Evolutionary conservation across 2,888 invertebrate species (phyloP).

Genomic region (Melanargia galathea): DNA sequence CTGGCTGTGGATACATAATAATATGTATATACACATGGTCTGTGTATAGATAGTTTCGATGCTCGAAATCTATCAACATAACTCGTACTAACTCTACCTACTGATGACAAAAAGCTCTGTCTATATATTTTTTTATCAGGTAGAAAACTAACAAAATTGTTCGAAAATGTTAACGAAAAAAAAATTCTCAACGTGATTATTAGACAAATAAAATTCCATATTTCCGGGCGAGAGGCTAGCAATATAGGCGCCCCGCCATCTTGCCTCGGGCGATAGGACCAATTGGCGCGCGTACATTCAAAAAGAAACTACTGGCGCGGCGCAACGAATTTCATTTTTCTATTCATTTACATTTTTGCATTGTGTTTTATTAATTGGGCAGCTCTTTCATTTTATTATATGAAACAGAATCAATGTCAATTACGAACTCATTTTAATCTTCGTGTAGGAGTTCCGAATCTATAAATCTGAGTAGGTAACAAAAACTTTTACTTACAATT

Average conservation of each 20-base stretch:
- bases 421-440: conserved; percentile 11
- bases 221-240: conserved; percentile 71
- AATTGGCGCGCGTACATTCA: conserved; percentile 72
- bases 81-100: no score
- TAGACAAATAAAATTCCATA: conserved; percentile 72
- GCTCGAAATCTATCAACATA: no score
- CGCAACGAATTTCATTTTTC: conserved; percentile 62
- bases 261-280: conserved; percentile 72
- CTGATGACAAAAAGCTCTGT: neutral
- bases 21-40: no score
- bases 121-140: neutral
- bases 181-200: conserved; percentile 58
- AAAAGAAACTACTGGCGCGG: conserved; percentile 60
- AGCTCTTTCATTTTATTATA: conserved; percentile 45
- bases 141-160: neutral
- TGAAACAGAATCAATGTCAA: conserved; percentile 15
- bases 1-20: no score
- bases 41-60: no score
- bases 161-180: conserved; percentile 2
- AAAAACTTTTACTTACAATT: no score
- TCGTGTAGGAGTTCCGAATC: neutral
- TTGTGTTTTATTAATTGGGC: conserved; percentile 63
- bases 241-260: conserved; percentile 76
- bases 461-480: no score
- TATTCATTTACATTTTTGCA: conserved; percentile 55